Base-by-base conservation (phyloP, 92 coral and sea anemone genomes). In the Epizoanthus stellaris region DNA sequence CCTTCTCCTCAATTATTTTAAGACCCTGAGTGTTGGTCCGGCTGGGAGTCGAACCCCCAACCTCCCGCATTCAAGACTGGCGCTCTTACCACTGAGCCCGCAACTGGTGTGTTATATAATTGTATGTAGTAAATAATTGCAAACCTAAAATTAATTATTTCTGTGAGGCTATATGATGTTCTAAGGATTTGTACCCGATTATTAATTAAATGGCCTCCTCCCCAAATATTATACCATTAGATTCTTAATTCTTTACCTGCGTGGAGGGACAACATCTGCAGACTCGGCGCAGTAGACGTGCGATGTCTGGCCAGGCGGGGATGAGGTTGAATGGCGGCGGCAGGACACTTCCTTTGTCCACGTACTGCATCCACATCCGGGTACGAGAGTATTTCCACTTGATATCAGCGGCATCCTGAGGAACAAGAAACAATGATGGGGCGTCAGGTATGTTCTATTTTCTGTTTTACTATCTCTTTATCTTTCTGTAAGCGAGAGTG, bases 371-470 rank as follows among this genome's bases (percentile, higher is more conserved):
- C 98, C 98, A 95, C 93, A 95, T 90, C 21, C 81, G 93, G 67
- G 98, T 95, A 67, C 98, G 86, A 17, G 96, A 93, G 59, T 90
- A 93, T 89, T 95, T 95, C 98, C 98, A 95, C 72, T 95, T 93
- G 59, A 95, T 88, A 40, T 95, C 96, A 0, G 94, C 93, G 71
- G 91, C 98, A 80, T 91, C 90, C 98, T 93, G 86, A 21, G 17
- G 9, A 81, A 6, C 47, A 16, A 47, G 1, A 53, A 66, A 66
- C 70, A 21, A 8, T 36, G 6, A 16, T 8, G 11, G 30, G 20
- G 20, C 39, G 70, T 36, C 39, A 21, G 3, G 15, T 10, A 66
- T 21, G 20, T 30, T 1, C 34, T 11, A 8, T 66, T 11, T 21
- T 5, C 17, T 34, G 70, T 21, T 13, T 34, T 12, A 1, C 3